Evolutionary conservation across 2,888 invertebrate species (phyloP), one percentile per base, ranked within the genome.

Genomic region (Apamea sordens): DNA sequence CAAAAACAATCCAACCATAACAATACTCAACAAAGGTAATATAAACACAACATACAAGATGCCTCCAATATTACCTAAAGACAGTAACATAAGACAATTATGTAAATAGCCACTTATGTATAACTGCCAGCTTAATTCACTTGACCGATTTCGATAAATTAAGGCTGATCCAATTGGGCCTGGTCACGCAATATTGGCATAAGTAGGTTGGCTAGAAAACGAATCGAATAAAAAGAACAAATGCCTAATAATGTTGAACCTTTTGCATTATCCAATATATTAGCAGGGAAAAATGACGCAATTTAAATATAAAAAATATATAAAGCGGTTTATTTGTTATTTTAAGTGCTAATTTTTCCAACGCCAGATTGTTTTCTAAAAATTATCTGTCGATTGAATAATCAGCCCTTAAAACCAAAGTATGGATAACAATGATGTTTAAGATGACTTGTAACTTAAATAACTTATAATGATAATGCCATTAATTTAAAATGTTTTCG

Each of bases 141-240:
- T 84, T 81, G 76, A 82, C 79, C 81, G 76, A 82, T 88, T 87
- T 88, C 86, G 82, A 87, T 87, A 86, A 87, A 88, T 83, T 88
- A 88, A 70, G 79, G 67, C 61, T 69, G 50, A 65, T 79, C 76
- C 84, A 70, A 87, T 86, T 81, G 73, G 72, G 71, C 67, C 68
- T 61, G 78, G 88, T 84, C 88, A 88, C 86, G 87, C 84, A 77
- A 88, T 73, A 76, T 77, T 76, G 65, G 70, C 70, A 70, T 80
- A 81, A 72, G 71, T 78, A 72, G 77, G 78, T 69, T 83, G 76
- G 47, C 67, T 73, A 73, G 36, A 68, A 70, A 74, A 80, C n/a
- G 21, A 70, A 75, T 67, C 56, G 56, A 77, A 74, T 73, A 75
- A 41, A 65, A 82, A 47, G 63, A 84, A 69, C n/a, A 75, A 84